Percentiles rank a stretch among this genome's conserved stretches.
phyloP scores from a whole-genome alignment of 2,888 invertebrate species.

The Tipula confusa region DNA sequence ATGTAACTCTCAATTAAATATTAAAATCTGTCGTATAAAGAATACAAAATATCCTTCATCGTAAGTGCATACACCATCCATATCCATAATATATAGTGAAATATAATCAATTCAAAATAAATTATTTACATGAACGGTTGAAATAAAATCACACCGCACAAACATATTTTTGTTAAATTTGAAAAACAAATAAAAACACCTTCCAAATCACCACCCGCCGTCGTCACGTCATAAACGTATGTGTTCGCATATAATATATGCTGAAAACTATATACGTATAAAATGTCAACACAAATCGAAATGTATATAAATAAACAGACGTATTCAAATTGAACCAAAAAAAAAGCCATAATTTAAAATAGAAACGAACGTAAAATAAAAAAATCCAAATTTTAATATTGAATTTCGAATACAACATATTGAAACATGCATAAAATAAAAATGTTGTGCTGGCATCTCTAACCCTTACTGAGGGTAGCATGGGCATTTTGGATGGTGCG shows the following conservation, averaged over 20 bases:
- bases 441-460: background rate
- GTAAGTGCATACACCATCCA: background rate
- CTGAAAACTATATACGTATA: background rate
- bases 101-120: background rate
- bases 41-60: background rate
- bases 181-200: background rate
- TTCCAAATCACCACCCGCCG: background rate
- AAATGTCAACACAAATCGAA: constrained; percentile 20
- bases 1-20: background rate
- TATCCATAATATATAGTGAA: background rate
- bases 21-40: background rate
- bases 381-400: background rate
- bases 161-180: background rate
- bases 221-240: background rate
- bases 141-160: background rate
- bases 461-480: background rate
- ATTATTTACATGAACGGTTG: background rate
- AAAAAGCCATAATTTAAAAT: background rate
- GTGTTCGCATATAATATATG: background rate
- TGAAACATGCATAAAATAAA: background rate
- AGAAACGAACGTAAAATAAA: background rate
- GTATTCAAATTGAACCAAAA: background rate
- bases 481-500: background rate
- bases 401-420: background rate
- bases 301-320: background rate